Conservation (phyloP, 2,797 vertebrate genomes). For the Lemur catta region DNA sequence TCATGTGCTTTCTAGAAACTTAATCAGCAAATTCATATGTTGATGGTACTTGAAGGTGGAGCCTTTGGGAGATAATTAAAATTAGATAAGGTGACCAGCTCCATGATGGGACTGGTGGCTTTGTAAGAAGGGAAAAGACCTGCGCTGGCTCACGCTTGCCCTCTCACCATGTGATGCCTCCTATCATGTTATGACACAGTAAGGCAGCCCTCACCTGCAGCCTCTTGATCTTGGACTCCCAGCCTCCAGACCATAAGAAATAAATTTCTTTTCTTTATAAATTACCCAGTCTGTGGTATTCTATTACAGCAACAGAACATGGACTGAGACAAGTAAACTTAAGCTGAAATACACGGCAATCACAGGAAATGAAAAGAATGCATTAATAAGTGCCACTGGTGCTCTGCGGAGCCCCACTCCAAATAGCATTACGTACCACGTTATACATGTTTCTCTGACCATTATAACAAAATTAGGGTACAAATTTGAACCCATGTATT, state of each 20-base stretch:
- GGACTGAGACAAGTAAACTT: not conserved
- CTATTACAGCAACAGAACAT: not conserved
- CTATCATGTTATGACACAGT: not conserved
- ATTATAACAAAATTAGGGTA: not conserved
- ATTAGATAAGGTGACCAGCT: not conserved
- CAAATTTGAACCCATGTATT: not conserved
- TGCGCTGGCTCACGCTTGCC: no score
- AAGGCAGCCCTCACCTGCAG: not conserved
- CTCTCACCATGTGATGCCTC: not conserved
- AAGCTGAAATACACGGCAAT: not conserved
- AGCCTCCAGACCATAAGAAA: not conserved
- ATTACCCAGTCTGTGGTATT: not conserved
- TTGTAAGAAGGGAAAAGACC: not conserved
- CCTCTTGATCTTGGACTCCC: not conserved
- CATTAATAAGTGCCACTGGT: not conserved
- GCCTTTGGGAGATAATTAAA: not conserved
- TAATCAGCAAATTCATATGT: not conserved
- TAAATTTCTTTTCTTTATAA: not conserved
- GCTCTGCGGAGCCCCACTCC: not conserved
- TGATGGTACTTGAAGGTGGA: not conserved
- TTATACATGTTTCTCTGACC: not conserved
- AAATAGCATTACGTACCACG: not conserved
- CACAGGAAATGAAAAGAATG: not conserved
- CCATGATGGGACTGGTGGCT: not conserved
- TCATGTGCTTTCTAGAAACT: not conserved